These are phyloP conservation scores for Burhinus bistriatus DNA, from an alignment of 2,113 vertebrate species.

Conservation along the genomic window DNA sequence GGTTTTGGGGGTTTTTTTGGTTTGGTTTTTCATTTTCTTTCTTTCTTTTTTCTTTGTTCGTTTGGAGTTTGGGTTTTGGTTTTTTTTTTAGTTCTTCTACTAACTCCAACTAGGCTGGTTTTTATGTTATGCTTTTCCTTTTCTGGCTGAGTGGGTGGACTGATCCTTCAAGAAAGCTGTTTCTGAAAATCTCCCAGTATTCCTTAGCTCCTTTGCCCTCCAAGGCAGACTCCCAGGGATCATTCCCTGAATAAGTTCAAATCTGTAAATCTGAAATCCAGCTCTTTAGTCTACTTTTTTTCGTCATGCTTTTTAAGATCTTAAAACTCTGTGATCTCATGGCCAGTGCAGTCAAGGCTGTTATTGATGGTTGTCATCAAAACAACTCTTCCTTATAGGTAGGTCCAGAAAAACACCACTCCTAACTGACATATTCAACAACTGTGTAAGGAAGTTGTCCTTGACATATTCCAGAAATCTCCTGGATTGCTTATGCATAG, in stretches of 20 bases:
- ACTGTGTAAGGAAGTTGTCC: neutral
- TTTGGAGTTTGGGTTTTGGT: neutral
- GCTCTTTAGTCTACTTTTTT: neutral
- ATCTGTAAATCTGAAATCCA: neutral
- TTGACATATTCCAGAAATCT: neutral
- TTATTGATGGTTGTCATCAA: neutral
- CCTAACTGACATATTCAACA: neutral
- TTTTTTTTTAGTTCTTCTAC: neutral
- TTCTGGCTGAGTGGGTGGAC: neutral
- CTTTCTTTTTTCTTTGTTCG: neutral
- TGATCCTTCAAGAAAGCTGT: neutral
- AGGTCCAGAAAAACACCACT: neutral
- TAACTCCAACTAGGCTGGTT: neutral
- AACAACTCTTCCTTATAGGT: neutral
- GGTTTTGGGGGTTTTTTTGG: neutral
- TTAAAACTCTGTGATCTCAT: neutral
- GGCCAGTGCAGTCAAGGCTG: neutral
- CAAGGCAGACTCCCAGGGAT: neutral
- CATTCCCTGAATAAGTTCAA: neutral
- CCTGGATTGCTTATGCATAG: neutral
- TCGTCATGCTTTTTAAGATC: neutral
- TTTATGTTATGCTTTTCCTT: neutral
- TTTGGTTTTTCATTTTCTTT: neutral
- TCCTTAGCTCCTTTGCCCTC: neutral
- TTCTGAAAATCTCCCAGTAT: neutral